A percentile compares a stretch with the other conserved stretches of the same genome.
Evolutionary conservation across 2,888 invertebrate species (phyloP).

Genomic region (Catocala sponsa): DNA sequence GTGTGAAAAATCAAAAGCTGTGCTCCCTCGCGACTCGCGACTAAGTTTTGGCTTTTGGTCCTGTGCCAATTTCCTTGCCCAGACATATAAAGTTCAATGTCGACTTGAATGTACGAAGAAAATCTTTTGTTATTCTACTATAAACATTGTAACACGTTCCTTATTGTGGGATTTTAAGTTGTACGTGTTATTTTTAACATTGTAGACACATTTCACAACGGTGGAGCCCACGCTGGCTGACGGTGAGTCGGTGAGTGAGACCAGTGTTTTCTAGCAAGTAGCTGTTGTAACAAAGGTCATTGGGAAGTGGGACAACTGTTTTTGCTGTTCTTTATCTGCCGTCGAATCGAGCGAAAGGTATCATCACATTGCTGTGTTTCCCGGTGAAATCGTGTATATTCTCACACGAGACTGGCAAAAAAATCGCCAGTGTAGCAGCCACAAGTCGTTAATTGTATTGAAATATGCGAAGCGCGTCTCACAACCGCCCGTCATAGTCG

Average conservation of each 20-base stretch:
- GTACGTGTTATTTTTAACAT: conserved; percentile 37
- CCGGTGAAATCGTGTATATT: conserved; percentile 82
- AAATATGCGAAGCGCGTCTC: conserved; percentile 69
- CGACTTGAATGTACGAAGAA: conserved; percentile 53
- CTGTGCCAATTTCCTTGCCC: conserved; percentile 76
- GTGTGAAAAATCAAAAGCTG: conserved; percentile 20
- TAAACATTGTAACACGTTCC: conserved; percentile 35
- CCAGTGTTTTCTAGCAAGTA: conserved; percentile 63
- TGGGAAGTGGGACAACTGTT: conserved; percentile 81
- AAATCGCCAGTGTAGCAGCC: conserved; percentile 64
- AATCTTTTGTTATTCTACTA: conserved; percentile 48
- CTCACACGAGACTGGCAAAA: conserved; percentile 79
- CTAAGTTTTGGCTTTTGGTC: conserved; percentile 66
- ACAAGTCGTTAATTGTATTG: conserved; percentile 76
- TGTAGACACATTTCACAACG: conserved; percentile 41
- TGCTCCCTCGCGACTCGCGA: conserved; percentile 44
- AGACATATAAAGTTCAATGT: conserved; percentile 78
- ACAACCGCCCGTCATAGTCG: conserved; percentile 57
- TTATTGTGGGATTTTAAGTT: conserved; percentile 19
- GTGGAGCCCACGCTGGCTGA: conserved; percentile 36
- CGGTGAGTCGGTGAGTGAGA: conserved; percentile 33
- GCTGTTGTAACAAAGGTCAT: conserved; percentile 80
- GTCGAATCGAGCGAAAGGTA: conserved; percentile 85
- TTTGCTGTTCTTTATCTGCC: conserved; percentile 78
- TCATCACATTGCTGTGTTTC: conserved; percentile 75